Evolutionary conservation across 2,113 vertebrate genomes (phyloP).

Genomic region (Sialia sialis): DNA sequence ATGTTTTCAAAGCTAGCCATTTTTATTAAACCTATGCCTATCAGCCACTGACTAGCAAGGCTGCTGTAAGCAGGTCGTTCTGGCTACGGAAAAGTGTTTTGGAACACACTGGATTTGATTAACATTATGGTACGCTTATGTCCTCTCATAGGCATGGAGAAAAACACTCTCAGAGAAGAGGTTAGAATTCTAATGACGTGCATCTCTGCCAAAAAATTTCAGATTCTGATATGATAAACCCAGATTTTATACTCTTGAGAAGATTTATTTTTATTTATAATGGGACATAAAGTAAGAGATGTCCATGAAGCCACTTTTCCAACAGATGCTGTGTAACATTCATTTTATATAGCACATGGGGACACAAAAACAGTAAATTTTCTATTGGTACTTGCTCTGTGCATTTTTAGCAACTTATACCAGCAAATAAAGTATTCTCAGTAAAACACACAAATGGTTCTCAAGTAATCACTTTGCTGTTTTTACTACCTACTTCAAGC

Average conservation of each 20-base stretch:
- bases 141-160: slow-evolving; percentile 66
- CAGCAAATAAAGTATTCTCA: slow-evolving; percentile 85
- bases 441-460: slow-evolving; percentile 78
- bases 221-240: slow-evolving; percentile 76
- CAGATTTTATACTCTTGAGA: slow-evolving; percentile 86
- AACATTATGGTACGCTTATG: slow-evolving; percentile 72
- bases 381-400: slow-evolving; percentile 84
- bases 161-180: slow-evolving; percentile 65
- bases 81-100: slow-evolving; percentile 77
- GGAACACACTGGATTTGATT: slow-evolving; percentile 81
- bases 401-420: slow-evolving; percentile 85
- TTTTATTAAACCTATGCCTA: slow-evolving; percentile 82
- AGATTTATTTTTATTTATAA: slow-evolving; percentile 87
- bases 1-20: slow-evolving; percentile 84
- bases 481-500: slow-evolving; percentile 78
- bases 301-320: slow-evolving; percentile 82
- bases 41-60: slow-evolving; percentile 66
- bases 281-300: slow-evolving; percentile 79
- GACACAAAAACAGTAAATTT: slow-evolving; percentile 78
- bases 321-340: slow-evolving; percentile 80
- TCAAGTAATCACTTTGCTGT: slow-evolving; percentile 82
- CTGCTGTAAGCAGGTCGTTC: slow-evolving; percentile 68
- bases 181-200: slow-evolving; percentile 68
- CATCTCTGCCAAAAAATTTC: slow-evolving; percentile 80
- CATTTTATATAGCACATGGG: slow-evolving; percentile 83